These are phyloP conservation scores for Dromius quadrimaculatus DNA, from an alignment of 2,888 invertebrate species.

Conservation along the genomic window DNA sequence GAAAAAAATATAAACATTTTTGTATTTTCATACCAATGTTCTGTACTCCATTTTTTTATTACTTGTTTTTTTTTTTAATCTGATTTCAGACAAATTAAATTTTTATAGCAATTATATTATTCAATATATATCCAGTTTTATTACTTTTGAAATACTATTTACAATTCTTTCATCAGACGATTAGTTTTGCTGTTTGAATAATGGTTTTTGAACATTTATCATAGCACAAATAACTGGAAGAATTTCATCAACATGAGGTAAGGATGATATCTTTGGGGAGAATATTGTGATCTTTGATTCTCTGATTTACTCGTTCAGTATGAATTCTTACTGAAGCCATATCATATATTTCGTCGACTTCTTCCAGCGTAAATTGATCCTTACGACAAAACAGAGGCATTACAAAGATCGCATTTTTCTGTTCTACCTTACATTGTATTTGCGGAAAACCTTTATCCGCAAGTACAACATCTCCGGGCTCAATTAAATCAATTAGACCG, in stretches of 20 bases:
- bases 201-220: constrained; percentile 49
- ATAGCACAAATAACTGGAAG: constrained; percentile 51
- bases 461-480: constrained; percentile 32
- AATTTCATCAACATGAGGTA: constrained; percentile 53
- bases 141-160: too few species aligned
- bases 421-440: constrained; percentile 51
- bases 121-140: too few species aligned
- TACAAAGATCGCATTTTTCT: constrained; percentile 53
- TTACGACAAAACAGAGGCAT: constrained; percentile 54
- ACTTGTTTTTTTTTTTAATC: too few species aligned
- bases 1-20: too few species aligned
- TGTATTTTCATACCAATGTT: too few species aligned
- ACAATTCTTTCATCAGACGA: too few species aligned
- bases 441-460: constrained; percentile 50
- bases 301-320: constrained; percentile 34
- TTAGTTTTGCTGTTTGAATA: constrained; percentile 42
- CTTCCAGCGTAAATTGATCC: constrained; percentile 14
- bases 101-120: too few species aligned
- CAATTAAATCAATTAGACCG: constrained; percentile 55
- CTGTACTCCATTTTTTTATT: too few species aligned
- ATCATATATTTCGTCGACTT: constrained; percentile 47
- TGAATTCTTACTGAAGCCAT: constrained; percentile 40
- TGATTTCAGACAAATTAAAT: too few species aligned
- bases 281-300: constrained; percentile 52
- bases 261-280: constrained; percentile 47